Conservation (phyloP, 2,888 invertebrate species). For the Himalopsyche anomala region DNA sequence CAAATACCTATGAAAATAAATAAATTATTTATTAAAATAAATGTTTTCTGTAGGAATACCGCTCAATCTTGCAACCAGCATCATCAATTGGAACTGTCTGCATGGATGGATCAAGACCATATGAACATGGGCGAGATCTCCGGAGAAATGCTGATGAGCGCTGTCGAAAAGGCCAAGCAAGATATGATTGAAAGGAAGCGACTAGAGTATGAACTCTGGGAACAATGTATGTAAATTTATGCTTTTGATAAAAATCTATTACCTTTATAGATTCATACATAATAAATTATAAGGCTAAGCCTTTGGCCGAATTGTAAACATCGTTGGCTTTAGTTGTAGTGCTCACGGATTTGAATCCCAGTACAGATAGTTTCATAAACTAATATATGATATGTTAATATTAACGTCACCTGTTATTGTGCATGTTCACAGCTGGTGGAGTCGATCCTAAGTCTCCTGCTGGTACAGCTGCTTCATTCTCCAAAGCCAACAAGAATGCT, state of each 20-base stretch:
- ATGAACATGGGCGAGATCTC: slow-evolving; percentile 83
- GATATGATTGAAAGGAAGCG: slow-evolving; percentile 85
- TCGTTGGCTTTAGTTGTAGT: no score
- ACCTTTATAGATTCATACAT: no score
- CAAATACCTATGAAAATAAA: neutral
- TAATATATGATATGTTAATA: no score
- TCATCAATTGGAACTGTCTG: slow-evolving; percentile 80
- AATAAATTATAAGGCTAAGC: no score
- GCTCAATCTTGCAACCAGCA: slow-evolving; percentile 86
- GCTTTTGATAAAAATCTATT: no score
- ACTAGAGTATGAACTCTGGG: slow-evolving; percentile 89
- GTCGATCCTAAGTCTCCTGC: slow-evolving; percentile 91
- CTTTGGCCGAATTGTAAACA: no score
- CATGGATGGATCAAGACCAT: slow-evolving; percentile 82
- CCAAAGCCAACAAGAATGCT: slow-evolving; percentile 91
- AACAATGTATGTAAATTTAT: slow-evolving; percentile 74
- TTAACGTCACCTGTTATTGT: neutral
- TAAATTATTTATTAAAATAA: neutral
- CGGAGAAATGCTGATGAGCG: slow-evolving; percentile 84
- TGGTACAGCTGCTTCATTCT: slow-evolving; percentile 93
- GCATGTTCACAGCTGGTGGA: slow-evolving; percentile 79
- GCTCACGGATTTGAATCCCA: no score
- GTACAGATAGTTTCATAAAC: no score
- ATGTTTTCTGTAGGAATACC: slow-evolving; percentile 78
- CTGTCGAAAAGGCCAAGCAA: slow-evolving; percentile 87